phyloP scores from a whole-genome alignment of 2,113 vertebrate species.

The Mus pahari region DNA sequence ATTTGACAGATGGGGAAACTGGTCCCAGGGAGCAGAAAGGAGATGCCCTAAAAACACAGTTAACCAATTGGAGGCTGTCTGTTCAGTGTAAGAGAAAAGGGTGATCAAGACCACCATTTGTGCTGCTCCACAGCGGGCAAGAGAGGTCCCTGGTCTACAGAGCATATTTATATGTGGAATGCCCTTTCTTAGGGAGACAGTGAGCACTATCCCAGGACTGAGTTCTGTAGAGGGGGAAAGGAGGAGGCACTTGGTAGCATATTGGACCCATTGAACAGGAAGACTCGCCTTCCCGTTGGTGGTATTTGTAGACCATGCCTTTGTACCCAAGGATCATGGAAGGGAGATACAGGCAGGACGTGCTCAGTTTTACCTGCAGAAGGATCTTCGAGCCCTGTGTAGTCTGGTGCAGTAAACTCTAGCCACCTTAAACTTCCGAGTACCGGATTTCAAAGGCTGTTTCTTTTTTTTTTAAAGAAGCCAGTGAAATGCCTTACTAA shows the following conservation, averaged over 20 bases:
- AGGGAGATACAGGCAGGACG: background rate
- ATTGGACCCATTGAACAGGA: background rate
- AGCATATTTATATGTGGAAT: background rate
- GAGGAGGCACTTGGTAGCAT: fast-evolving
- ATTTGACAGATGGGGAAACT: constrained; percentile 34
- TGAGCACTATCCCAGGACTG: background rate
- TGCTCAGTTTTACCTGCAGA: background rate
- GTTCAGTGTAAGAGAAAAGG: background rate
- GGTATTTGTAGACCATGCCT: background rate
- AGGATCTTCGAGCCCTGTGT: background rate
- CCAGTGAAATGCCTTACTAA: background rate
- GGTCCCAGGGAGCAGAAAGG: background rate
- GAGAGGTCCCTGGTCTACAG: background rate
- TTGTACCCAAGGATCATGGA: background rate
- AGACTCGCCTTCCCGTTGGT: background rate
- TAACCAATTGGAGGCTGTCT: background rate
- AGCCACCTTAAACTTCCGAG: background rate
- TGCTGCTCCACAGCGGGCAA: background rate
- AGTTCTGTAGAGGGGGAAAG: background rate
- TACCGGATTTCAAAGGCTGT: background rate
- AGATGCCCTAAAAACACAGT: background rate
- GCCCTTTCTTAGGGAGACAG: background rate
- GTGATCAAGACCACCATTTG: background rate
- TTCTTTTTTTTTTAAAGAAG: background rate
- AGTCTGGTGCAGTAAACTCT: background rate